Evolutionary conservation across 1,140 invertebrate species (phyloP), one percentile per base, ranked within the genome.

Genomic region (Berghia stephanieae): DNA sequence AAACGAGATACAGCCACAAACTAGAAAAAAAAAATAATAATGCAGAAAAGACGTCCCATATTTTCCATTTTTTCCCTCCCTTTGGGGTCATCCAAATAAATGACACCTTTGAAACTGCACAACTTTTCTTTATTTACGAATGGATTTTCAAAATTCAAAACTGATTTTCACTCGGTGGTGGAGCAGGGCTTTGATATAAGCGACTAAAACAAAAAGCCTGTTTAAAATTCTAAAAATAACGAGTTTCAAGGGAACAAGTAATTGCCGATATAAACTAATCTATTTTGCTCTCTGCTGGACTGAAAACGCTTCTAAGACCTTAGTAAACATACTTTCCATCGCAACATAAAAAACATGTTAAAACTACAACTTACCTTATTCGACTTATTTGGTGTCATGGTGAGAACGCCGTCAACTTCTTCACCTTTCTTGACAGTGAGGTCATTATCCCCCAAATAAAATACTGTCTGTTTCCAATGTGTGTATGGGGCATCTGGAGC

Each of bases 381-480:
- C 44, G 96, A 93, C 66, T 94, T 94, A 90, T 99, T 99, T 8
- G 97, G 98, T 81, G 94, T 94, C 94, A 99, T 96, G 46, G 93
- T 92, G 88, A 99, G 98, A 3, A 92, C 93, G 31, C 98, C 98
- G 60, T 92, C 93, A 57, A 99, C 94, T 87, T 97, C 95, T 89
- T 99, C 98, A 27, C 94, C 91, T 83, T 96, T 96, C 85, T 97
- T 97, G 2, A 97, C 96, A 8, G 96, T 97, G 91, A 98, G 93
- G 83, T 98, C 97, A 78, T 98, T 95, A 85, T 98, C 94, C 84
- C 98, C 95, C 82, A 99, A 94, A 88, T 99, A 99, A 89, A 99
- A 99, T 6, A 99, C 97, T 0, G 98, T 99, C 90, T 99, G 98
- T 90, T 99, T 99, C 98, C 98, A 99, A 87, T 99, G 98, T 4